Conservation (phyloP, 2,888 invertebrate species). For the Catonia carolina region DNA sequence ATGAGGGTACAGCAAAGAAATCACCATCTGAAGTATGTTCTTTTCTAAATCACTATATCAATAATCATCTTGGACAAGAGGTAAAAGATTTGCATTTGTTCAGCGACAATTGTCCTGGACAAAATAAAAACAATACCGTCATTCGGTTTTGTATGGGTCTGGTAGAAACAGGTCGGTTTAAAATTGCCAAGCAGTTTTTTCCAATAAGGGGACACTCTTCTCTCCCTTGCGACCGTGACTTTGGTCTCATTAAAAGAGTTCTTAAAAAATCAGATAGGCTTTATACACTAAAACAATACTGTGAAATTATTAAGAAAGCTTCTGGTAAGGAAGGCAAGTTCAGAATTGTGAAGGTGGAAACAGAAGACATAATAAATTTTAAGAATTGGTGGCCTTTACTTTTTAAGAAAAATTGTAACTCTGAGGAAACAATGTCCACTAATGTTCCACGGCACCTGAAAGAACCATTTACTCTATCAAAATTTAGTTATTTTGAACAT, state of each 20-base stretch:
- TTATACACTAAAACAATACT: conserved; percentile 16
- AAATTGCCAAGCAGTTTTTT: neutral
- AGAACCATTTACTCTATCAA: neutral
- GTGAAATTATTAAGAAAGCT: too few species aligned
- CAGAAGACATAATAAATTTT: too few species aligned
- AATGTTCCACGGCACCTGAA: neutral
- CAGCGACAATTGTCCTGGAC: neutral
- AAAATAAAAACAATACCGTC: conserved; percentile 13
- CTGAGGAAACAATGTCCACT: neutral
- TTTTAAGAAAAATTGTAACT: too few species aligned
- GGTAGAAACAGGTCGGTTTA: neutral
- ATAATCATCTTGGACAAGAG: neutral
- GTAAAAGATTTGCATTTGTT: neutral
- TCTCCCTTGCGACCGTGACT: conserved; percentile 14
- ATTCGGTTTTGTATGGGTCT: conserved; percentile 8
- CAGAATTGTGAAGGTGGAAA: conserved; percentile 1
- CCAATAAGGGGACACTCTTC: conserved; percentile 9
- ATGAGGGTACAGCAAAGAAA: neutral
- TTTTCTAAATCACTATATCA: neutral
- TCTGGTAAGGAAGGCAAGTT: too few species aligned
- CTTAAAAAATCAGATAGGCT: conserved; percentile 11
- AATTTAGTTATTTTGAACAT: neutral
- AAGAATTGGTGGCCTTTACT: too few species aligned
- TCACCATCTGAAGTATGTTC: neutral
- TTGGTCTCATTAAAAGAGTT: conserved; percentile 9